Base-by-base conservation (phyloP, 1,140 invertebrate genomes). In the Scaptodrosophila lebanonensis region DNA sequence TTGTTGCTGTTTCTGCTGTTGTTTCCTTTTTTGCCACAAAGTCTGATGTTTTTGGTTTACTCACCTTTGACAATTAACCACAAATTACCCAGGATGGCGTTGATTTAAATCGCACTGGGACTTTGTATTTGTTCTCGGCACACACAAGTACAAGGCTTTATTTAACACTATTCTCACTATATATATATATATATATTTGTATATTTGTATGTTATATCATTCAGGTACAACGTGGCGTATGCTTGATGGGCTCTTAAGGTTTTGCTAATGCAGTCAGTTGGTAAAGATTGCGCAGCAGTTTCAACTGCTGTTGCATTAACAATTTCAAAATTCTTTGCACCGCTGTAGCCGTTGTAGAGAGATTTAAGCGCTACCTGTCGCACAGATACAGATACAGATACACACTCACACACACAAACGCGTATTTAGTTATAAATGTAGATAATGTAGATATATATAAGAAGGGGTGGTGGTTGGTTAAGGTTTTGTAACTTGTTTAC, bases 301-400 rank as follows among this genome's bases (percentile, higher is more conserved):
- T 85, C 12, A 84, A 77, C 83, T 85, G 83, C 83, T 71, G 70
- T 85, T 85, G 83, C 83, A 85, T 85, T 61, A 83, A 85, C 73
- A 85, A 64, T 85, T 85, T 69, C 52, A 82, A 30, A 67, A 85
- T 76, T 35, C 83, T 70, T 68, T 85, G 83, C 83, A 85, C 83
- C 32, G 83, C 83, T 85, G 83, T 85, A 83, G 83, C 83, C 83
- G 83, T 85, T 73, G 63, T 85, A 85, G 29, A 16, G 33, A 17
- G 56, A 53, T 60, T 67, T 67, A 40, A 36, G 39, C 49, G 48
- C 50, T 65, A 68, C 64, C 70, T 75, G 40, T 1, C 29, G 36
- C 30, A 36, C 15, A 59, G n/a, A n/a, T n/a, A n/a, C n/a, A n/a
- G n/a, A n/a, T n/a, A n/a, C n/a, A n/a, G n/a, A n/a, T n/a, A n/a